A percentile compares a stretch with the other conserved stretches of the same genome.
Conservation (phyloP, 2,888 invertebrate genomes). For the Trichogramma evanescens region DNA sequence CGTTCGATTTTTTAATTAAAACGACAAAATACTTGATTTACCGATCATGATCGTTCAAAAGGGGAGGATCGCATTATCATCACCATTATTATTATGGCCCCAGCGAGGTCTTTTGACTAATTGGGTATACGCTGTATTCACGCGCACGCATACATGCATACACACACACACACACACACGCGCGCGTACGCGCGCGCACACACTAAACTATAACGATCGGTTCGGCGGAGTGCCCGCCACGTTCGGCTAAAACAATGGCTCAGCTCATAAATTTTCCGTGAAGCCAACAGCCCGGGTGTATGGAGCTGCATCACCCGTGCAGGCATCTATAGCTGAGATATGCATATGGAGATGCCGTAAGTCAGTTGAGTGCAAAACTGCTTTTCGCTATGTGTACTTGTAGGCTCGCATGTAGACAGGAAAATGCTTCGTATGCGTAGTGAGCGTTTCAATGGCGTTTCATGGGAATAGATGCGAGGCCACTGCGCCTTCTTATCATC, state of each 20-base stretch:
- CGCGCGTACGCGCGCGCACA: too few species aligned
- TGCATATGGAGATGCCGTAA: background rate
- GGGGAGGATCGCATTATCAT: slow-evolving; percentile 6
- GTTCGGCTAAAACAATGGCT: slow-evolving; percentile 19
- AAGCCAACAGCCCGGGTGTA: slow-evolving; percentile 3
- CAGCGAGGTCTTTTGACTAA: slow-evolving; percentile 13
- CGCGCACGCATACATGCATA: too few species aligned
- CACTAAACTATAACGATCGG: slow-evolving; percentile 12
- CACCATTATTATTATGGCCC: background rate
- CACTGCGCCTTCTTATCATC: too few species aligned
- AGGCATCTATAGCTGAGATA: background rate
- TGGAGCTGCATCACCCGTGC: background rate
- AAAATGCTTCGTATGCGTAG: background rate
- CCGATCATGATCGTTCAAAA: slow-evolving; percentile 8
- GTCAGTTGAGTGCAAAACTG: too few species aligned
- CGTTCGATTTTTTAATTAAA: slow-evolving; percentile 20
- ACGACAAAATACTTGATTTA: slow-evolving; percentile 19
- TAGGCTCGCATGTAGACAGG: background rate
- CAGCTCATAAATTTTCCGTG: slow-evolving; percentile 15
- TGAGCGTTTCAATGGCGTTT: background rate
- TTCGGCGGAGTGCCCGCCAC: too few species aligned
- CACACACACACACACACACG: too few species aligned
- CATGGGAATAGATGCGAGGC: background rate
- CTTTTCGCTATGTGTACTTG: too few species aligned
- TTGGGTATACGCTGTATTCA: slow-evolving; percentile 15